Evolutionary conservation across 2,113 vertebrate species (phyloP).

Genomic region (Hoplias malabaricus): DNA sequence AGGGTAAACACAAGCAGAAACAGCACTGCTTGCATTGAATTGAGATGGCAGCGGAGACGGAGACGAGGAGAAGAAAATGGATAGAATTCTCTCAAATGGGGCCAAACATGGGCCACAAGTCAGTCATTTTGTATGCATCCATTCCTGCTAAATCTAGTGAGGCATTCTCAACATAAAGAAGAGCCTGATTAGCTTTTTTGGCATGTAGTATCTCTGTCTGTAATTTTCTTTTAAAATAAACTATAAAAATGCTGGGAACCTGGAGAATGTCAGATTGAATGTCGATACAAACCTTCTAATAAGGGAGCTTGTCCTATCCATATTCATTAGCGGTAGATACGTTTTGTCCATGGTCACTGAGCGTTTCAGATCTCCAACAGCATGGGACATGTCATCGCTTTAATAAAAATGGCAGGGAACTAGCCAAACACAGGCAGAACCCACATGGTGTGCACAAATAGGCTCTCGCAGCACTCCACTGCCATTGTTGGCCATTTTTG

Average conservation of each 20-base stretch:
- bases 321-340: not conserved
- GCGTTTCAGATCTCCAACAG: slow-evolving; percentile 18
- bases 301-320: not conserved
- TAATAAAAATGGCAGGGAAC: slow-evolving; percentile 31
- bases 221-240: not conserved
- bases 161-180: not conserved
- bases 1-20: slow-evolving; percentile 36
- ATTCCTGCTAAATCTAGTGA: not conserved
- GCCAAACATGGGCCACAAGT: not conserved
- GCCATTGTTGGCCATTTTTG: not conserved
- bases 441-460: not conserved
- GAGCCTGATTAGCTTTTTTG: not conserved
- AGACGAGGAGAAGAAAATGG: not conserved
- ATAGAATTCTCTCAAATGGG: not conserved
- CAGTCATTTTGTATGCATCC: not conserved
- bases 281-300: not conserved
- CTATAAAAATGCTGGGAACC: not conserved
- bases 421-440: not conserved
- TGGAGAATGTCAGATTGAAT: not conserved
- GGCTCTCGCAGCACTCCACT: not conserved
- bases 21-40: not conserved
- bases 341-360: not conserved
- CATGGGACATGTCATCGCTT: slow-evolving; percentile 28
- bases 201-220: not conserved
- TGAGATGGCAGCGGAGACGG: not conserved